These are phyloP conservation scores for Hydropsyche betteni DNA, from an alignment of 2,888 invertebrate species.

Conservation along the genomic window DNA sequence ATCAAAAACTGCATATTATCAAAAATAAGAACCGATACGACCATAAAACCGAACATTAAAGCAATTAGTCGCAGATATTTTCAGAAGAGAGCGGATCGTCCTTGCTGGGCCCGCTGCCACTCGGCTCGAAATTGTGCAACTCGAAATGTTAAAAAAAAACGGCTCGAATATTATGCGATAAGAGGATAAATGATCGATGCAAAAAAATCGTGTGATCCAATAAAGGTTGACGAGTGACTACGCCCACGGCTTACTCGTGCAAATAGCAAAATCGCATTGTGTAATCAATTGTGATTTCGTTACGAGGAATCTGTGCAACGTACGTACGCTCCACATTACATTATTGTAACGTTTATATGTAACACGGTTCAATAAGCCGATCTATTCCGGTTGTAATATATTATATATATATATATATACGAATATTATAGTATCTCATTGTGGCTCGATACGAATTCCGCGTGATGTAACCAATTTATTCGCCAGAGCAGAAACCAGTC, in stretches of 20 bases:
- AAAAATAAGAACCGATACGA: no score
- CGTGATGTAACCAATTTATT: conserved; percentile 26
- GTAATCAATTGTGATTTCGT: conserved; percentile 21
- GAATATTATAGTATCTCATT: conserved; percentile 14
- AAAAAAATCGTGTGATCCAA: conserved; percentile 18
- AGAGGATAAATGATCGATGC: conserved; percentile 4
- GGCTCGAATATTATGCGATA: background rate
- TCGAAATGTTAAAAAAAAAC: background rate
- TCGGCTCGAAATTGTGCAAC: background rate
- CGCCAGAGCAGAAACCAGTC: conserved; percentile 14
- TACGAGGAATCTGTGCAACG: conserved; percentile 11
- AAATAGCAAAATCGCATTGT: conserved; percentile 4
- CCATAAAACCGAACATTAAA: no score
- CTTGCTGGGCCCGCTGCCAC: background rate
- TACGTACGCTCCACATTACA: conserved; percentile 11
- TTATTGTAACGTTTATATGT: conserved; percentile 7
- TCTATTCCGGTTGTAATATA: conserved; percentile 20
- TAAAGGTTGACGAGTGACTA: conserved; percentile 14
- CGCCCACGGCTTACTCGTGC: background rate
- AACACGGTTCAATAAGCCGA: conserved; percentile 26
- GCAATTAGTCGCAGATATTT: no score
- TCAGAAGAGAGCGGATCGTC: no score
- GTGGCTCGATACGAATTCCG: conserved; percentile 11
- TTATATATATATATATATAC: conserved; percentile 14
- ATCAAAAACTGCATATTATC: no score